Evolutionary conservation across 2,797 vertebrate species (phyloP).

Genomic region (Chloroceryle amazona): DNA sequence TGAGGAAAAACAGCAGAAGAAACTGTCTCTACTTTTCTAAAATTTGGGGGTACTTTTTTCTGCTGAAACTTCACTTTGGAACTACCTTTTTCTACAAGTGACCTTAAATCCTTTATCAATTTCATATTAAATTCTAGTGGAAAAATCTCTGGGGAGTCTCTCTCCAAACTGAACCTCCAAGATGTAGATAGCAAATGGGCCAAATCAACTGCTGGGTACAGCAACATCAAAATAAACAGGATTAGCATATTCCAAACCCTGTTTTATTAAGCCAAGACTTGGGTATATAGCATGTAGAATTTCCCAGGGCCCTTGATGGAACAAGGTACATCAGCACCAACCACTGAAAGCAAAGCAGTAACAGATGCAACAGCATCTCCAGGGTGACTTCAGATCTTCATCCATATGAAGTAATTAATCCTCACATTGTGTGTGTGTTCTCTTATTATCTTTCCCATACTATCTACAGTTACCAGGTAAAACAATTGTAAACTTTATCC

Average conservation of each 20-base stretch:
- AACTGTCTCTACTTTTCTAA: neutral
- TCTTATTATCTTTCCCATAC: neutral
- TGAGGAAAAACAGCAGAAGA: neutral
- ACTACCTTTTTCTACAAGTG: neutral
- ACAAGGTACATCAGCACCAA: neutral
- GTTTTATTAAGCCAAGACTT: slow-evolving; percentile 36
- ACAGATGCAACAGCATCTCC: slow-evolving; percentile 51
- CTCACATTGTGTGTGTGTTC: neutral
- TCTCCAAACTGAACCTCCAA: neutral
- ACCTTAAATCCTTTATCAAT: neutral
- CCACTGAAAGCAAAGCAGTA: neutral
- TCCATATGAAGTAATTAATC: slow-evolving; percentile 49
- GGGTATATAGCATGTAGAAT: slow-evolving; percentile 48
- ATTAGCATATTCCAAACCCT: slow-evolving; percentile 24
- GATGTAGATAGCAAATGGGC: neutral
- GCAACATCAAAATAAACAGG: neutral
- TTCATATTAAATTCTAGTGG: neutral
- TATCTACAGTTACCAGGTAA: neutral
- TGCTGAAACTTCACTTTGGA: neutral
- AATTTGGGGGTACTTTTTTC: neutral
- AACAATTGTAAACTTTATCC: neutral
- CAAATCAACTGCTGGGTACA: neutral
- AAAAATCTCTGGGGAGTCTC: neutral
- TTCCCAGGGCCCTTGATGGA: slow-evolving; percentile 17
- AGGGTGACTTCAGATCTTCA: slow-evolving; percentile 51